Evolutionary conservation across 2,113 vertebrate genomes (phyloP).

Genomic region (Solea solea): DNA sequence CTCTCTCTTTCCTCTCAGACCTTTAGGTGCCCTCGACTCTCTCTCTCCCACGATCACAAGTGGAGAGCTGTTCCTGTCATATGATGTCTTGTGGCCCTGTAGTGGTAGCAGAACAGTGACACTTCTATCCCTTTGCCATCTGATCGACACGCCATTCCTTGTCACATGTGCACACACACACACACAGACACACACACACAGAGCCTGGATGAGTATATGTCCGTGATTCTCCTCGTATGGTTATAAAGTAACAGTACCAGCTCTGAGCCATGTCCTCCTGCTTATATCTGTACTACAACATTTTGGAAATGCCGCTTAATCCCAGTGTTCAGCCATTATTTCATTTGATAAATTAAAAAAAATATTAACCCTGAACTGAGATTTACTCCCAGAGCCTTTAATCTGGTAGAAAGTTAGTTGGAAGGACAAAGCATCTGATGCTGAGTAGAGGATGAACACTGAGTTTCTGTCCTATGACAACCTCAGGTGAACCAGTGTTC

Average conservation of each 20-base stretch:
- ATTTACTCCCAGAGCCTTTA: not conserved
- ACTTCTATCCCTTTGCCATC: conserved; percentile 92
- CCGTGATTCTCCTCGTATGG: conserved; percentile 30
- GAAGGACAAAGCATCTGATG: conserved; percentile 18
- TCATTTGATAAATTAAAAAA: too few species aligned
- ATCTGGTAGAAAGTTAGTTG: conserved; percentile 7
- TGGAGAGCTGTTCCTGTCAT: conserved; percentile 88
- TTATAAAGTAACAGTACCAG: conserved; percentile 83
- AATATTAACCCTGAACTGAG: too few species aligned
- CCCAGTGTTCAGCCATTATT: conserved; percentile 12
- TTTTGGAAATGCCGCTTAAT: conserved; percentile 33
- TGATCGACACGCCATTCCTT: conserved; percentile 88
- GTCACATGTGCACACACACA: conserved; percentile 91
- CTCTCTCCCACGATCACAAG: conserved; percentile 67
- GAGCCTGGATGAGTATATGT: conserved; percentile 16
- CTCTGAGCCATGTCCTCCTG: conserved; percentile 84
- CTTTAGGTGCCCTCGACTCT: conserved; percentile 66
- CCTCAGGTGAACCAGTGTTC: conserved; percentile 32
- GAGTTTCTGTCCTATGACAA: conserved; percentile 18
- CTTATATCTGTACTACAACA: conserved; percentile 41
- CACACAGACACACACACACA: conserved; percentile 79
- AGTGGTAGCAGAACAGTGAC: conserved; percentile 93
- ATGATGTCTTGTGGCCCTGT: conserved; percentile 87
- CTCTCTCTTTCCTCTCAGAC: conserved; percentile 60
- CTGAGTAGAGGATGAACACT: conserved; percentile 23